Evolutionary conservation across 2,113 vertebrate species (phyloP).

Genomic region (Ovis canadensis): DNA sequence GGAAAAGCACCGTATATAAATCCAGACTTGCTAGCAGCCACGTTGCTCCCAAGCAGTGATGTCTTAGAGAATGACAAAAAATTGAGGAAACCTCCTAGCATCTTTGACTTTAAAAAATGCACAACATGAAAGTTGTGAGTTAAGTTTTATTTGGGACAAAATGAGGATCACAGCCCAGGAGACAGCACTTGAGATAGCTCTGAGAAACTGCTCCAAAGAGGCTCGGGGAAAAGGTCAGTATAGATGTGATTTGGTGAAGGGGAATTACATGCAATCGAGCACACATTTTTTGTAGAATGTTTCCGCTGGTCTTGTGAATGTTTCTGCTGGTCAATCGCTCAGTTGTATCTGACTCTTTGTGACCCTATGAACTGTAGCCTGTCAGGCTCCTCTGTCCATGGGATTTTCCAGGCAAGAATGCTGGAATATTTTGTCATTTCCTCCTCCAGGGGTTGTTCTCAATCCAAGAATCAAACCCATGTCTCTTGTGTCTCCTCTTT

Average conservation of each 20-base stretch:
- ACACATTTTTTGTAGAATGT: not conserved
- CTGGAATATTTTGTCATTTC: not conserved
- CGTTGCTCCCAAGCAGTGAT: not conserved
- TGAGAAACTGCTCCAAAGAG: not conserved
- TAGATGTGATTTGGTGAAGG: not conserved
- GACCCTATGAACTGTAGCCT: not conserved
- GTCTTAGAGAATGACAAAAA: not conserved
- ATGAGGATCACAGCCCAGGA: not conserved
- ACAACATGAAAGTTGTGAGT: not conserved
- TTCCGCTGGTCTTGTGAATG: not conserved
- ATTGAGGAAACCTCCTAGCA: not conserved
- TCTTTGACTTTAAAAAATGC: not conserved
- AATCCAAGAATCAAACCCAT: not conserved
- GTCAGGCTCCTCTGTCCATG: not conserved
- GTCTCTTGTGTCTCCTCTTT: not conserved
- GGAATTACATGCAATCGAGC: not conserved
- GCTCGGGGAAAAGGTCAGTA: not conserved
- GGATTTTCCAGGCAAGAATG: not conserved
- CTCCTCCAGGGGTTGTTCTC: not conserved
- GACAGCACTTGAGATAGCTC: not conserved
- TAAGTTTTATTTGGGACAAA: not conserved
- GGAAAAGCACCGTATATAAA: not conserved
- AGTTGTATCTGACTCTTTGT: not conserved
- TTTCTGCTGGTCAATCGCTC: not conserved
- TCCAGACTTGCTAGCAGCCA: not conserved